Base-by-base conservation (phyloP, 2,797 vertebrate species). In the Halcyon badia region DNA sequence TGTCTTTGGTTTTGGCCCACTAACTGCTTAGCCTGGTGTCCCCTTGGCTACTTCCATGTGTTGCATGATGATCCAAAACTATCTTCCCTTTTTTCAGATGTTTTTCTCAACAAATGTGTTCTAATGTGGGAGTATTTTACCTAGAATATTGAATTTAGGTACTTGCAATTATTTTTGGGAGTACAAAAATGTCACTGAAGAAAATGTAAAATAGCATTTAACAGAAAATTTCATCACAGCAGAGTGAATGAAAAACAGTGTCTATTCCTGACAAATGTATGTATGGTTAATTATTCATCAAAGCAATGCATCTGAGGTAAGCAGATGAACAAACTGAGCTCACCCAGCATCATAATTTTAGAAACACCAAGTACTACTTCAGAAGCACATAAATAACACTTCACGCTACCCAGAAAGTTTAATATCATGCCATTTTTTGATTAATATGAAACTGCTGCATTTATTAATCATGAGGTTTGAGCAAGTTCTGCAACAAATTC, bases 351-450 rank as follows among this genome's bases (percentile, higher is more conserved):
- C 31, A 52, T 85, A 87, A 92, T 83, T 95, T 86, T 57, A 75
- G 60, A 88, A 93, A 72, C 21, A 69, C 42, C 1, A 3, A 70
- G 61, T 5, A 5, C 20, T 79, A 30, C 28, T 89, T 71, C 39
- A 80, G n/a, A 84, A 91, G 35, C 41, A 62, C 31, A 86, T 86
- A 90, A 96, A 83, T 71, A 97, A 66, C 25, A 68, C 39, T 90
- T 89, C 57, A 62, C 0, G 3, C 65, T 69, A 80, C 24, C 24
- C 33, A 86, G 46, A 68, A 93, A 75, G 25, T 71, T 90, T 81
- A 75, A 56, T 80, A 62, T 52, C 46, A 70, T 92, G 44, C 18
- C 48, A 20, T 60, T 84, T 75, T 91, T 90, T 76, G 6, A 95
- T 89, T 90, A 87, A 60, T 93, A 46, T 24, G 70, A 85, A 94